Evolutionary conservation across 2,888 invertebrate genomes (phyloP).

Genomic region (Alsophila aescularia): DNA sequence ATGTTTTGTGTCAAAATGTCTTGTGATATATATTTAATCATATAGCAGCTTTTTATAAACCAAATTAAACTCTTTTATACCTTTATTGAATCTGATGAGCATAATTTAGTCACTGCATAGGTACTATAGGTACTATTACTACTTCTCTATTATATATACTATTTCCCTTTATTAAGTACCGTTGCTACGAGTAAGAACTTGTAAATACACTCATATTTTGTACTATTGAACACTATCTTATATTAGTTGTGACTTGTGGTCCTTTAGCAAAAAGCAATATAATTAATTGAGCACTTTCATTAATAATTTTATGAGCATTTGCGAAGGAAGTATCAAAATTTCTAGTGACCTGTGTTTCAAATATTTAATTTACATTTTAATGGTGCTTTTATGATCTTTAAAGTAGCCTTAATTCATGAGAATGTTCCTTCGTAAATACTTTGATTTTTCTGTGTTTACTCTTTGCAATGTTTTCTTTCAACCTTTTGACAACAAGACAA

Average conservation of each 20-base stretch:
- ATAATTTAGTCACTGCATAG: background rate
- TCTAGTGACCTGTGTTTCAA: background rate
- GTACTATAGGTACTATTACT: no score
- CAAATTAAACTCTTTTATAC: conserved; percentile 33
- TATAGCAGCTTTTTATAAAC: conserved; percentile 42
- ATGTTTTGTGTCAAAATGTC: conserved; percentile 27
- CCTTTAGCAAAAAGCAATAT: conserved; percentile 34
- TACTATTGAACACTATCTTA: conserved; percentile 25
- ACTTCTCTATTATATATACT: no score
- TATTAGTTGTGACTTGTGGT: conserved; percentile 35
- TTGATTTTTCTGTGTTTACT: conserved; percentile 54
- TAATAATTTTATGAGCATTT: conserved; percentile 31
- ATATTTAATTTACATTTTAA: background rate
- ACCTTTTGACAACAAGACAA: conserved; percentile 56
- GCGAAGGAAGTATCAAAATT: conserved; percentile 41
- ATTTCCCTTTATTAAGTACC: conserved; percentile 1
- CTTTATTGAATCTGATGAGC: conserved; percentile 30
- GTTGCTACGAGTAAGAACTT: conserved; percentile 1
- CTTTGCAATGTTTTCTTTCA: conserved; percentile 83
- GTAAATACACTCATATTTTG: conserved; percentile 33
- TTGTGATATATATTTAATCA: conserved; percentile 54
- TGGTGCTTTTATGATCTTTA: background rate
- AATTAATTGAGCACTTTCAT: conserved; percentile 31
- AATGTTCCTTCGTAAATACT: conserved; percentile 45
- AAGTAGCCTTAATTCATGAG: background rate